Percentiles rank a stretch among this genome's conserved stretches.
These are phyloP conservation scores for Hypercompe scribonia DNA, from an alignment of 2,888 invertebrate genomes.

Conservation along the genomic window DNA sequence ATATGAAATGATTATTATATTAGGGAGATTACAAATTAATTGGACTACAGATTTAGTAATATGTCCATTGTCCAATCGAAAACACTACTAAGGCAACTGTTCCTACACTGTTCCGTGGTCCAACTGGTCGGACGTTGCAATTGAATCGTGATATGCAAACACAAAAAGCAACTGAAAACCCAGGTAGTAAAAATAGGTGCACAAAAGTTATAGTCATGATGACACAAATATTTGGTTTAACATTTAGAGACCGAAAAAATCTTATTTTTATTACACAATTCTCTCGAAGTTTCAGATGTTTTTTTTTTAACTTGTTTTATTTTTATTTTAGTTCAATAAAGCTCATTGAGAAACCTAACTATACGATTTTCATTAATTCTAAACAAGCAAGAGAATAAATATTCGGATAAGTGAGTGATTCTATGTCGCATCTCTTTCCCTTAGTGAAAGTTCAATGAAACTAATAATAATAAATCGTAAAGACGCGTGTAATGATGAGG, in stretches of 20 bases:
- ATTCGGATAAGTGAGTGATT: not conserved
- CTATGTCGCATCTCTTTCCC: slow-evolving; percentile 1
- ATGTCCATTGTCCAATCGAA: too few relatives aligned
- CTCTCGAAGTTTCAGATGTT: not conserved
- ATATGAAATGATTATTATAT: too few relatives aligned
- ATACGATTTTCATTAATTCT: slow-evolving; percentile 4
- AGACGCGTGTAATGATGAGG: not conserved
- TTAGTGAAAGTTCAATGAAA: not conserved
- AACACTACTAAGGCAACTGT: too few relatives aligned
- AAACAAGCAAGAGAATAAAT: not conserved
- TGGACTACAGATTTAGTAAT: too few relatives aligned
- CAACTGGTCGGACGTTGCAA: too few relatives aligned
- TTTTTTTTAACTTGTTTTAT: not conserved
- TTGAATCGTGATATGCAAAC: too few relatives aligned
- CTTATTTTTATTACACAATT: not conserved
- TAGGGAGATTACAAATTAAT: too few relatives aligned
- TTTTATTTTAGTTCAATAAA: not conserved
- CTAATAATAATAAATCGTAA: slow-evolving; percentile 5
- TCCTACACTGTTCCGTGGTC: too few relatives aligned
- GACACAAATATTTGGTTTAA: too few relatives aligned
- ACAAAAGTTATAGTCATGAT: too few relatives aligned
- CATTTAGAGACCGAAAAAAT: not conserved
- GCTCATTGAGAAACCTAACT: not conserved
- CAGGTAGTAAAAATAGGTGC: too few relatives aligned
- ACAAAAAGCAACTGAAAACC: too few relatives aligned